Conservation (phyloP, 2,888 invertebrate genomes). For the Chaetogeoica ovagalla region DNA sequence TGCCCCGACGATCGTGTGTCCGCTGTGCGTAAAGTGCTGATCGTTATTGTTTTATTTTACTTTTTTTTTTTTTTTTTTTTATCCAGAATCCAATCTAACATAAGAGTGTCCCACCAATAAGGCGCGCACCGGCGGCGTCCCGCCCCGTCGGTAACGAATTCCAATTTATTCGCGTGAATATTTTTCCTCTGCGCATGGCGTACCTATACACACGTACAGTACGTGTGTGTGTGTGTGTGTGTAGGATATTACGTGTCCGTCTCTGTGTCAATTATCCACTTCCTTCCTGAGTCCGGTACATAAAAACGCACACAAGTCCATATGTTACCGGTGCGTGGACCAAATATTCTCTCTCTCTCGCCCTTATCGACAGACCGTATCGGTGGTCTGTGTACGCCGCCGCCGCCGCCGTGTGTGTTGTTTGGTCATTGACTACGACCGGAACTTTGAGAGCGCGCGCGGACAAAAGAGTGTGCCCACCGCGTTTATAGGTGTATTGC, state of each 20-base stretch:
- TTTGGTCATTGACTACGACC: slow-evolving; percentile 52
- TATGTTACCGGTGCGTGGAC: slow-evolving; percentile 36
- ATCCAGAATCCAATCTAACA: slow-evolving; percentile 1
- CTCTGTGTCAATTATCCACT: slow-evolving; percentile 49
- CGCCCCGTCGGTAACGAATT: slow-evolving; percentile 32
- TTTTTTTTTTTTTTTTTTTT: too few relatives aligned
- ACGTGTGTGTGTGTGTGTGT: too few relatives aligned
- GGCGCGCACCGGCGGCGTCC: slow-evolving; percentile 27
- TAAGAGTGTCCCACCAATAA: slow-evolving; percentile 23
- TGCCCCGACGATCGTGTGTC: too few relatives aligned
- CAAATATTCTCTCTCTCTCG: slow-evolving; percentile 4
- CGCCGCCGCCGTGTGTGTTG: not conserved
- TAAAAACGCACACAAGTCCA: slow-evolving; percentile 9
- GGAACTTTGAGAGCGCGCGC: slow-evolving; percentile 26
- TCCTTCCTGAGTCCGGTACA: slow-evolving; percentile 46
- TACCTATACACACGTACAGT: not conserved
- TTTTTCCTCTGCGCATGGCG: not conserved
- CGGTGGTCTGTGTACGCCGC: not conserved
- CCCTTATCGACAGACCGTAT: slow-evolving; percentile 53
- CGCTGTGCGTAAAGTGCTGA: too few relatives aligned
- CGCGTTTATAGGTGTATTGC: not conserved
- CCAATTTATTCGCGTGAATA: slow-evolving; percentile 53
- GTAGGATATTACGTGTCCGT: slow-evolving; percentile 35
- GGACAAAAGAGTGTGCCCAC: slow-evolving; percentile 37
- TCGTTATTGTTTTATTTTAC: too few relatives aligned